Evolutionary conservation across 1,140 invertebrate species (phyloP), one percentile per base, ranked within the genome.

Genomic region (Melitaea cinxia): DNA sequence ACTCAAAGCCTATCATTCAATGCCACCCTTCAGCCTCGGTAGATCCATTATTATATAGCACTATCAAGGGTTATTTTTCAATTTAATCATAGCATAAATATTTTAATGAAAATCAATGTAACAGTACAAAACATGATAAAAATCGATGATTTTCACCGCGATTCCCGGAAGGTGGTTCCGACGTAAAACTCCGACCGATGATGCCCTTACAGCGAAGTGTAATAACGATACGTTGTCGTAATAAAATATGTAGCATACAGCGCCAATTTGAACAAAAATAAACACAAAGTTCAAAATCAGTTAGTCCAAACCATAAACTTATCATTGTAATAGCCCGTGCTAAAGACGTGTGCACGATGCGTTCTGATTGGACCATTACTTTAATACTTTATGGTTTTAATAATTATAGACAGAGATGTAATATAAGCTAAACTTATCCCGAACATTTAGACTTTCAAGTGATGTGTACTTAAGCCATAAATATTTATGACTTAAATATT

Each of bases 1-100:
- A 62, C 60, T 47, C 50, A 49, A 56, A 63, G 57, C 59, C 66
- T 66, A 45, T 59, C 52, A 49, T 65, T 57, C 57, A 37, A 50
- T 49, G 57, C 49, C 35, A 62, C 50, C 59, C 50, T 35, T 42
- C 21, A 9, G 47, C 42, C 17, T 56, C 55, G 15, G 6, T 24
- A 5, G 30, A 14, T 28, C n/a, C 28, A 28, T 9, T 52, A 14
- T 15, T n/a, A 21, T 23, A 50, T 15, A 28, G 5, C 1, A 21
- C 19, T 19, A 17, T 19, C 17, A 28, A 4, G 7, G 10, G 28
- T 33, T 12, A 53, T 14, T n/a, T n/a, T n/a, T n/a, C n/a, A n/a
- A n/a, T n/a, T n/a, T n/a, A n/a, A n/a, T n/a, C n/a, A n/a, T n/a
- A n/a, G n/a, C n/a, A n/a, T n/a, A n/a, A n/a, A n/a, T n/a, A n/a